Percentiles rank a stretch among this genome's conserved stretches.
Conservation (phyloP, 1,140 invertebrate genomes). For the Drosophila obscura region DNA sequence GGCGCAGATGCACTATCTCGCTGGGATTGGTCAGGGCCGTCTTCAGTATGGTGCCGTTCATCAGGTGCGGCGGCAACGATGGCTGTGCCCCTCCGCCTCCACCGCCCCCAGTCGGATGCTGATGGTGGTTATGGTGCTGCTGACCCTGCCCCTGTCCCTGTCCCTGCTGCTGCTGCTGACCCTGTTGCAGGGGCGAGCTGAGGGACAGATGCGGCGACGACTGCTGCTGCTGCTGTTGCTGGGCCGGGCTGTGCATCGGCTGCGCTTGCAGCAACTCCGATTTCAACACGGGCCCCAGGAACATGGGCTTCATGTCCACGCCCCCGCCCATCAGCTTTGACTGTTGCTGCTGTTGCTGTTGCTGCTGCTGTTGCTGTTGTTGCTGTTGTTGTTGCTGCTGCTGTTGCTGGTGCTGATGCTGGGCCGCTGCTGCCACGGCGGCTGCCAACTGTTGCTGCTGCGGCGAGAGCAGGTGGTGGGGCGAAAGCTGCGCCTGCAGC, state of each 20-base stretch:
- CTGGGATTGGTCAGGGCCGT: constrained; percentile 96
- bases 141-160: constrained; percentile 57
- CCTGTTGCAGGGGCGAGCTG: constrained; percentile 56
- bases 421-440: constrained; percentile 51
- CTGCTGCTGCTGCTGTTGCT: constrained; percentile 61
- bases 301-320: constrained; percentile 78
- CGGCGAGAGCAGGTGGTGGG: constrained; percentile 66
- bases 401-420: constrained; percentile 59
- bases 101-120: constrained; percentile 30
- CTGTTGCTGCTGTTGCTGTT: constrained; percentile 59
- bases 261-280: constrained; percentile 69
- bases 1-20: constrained; percentile 94
- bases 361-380: constrained; percentile 45
- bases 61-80: constrained; percentile 88
- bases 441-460: constrained; percentile 82
- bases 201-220: constrained; percentile 68
- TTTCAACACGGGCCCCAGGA: constrained; percentile 71
- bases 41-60: constrained; percentile 96
- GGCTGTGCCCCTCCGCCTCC: constrained; percentile 36
- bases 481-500: constrained; percentile 80
- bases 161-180: constrained; percentile 54
- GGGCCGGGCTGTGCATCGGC: constrained; percentile 70
- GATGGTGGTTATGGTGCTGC: constrained; percentile 84
- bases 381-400: constrained; percentile 63
- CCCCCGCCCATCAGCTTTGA: constrained; percentile 65